phyloP scores from a whole-genome alignment of 2,797 vertebrate species.

The Tokudaia tokunoshimensis region DNA sequence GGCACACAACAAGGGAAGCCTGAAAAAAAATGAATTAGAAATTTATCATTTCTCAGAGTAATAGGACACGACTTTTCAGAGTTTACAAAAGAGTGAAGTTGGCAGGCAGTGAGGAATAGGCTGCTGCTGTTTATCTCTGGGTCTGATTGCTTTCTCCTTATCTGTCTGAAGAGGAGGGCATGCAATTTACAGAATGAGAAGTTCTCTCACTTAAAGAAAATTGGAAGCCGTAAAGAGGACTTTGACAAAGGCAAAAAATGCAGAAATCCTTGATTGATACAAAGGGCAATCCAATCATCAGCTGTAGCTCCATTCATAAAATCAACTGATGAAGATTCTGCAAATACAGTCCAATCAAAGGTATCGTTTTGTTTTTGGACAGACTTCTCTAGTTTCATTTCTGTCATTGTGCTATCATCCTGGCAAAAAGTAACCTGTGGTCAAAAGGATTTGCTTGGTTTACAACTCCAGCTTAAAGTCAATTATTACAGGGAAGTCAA shows the following conservation, averaged over 20 bases:
- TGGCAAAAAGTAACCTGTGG: neutral
- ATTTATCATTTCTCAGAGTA: neutral
- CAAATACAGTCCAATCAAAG: neutral
- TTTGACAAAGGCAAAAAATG: neutral
- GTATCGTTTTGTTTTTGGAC: neutral
- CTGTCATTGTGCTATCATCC: neutral
- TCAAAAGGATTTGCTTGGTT: neutral
- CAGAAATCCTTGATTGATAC: neutral
- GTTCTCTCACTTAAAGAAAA: slow-evolving; percentile 52
- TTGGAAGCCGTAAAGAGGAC: slow-evolving; percentile 3
- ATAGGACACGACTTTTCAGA: neutral
- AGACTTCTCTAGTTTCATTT: neutral
- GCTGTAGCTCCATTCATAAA: neutral
- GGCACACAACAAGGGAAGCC: neutral
- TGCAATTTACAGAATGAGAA: slow-evolving; percentile 36
- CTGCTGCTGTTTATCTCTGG: slow-evolving; percentile 52
- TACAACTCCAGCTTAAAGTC: neutral
- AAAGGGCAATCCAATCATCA: neutral
- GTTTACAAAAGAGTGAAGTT: neutral
- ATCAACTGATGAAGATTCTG: neutral
- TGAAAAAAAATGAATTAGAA: neutral
- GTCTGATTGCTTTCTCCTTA: slow-evolving; percentile 71
- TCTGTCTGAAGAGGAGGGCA: slow-evolving; percentile 50
- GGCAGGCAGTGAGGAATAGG: neutral
- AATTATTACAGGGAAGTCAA: neutral